Evolutionary conservation across 2,797 vertebrate species (phyloP).

Genomic region (Brotula barbata): DNA sequence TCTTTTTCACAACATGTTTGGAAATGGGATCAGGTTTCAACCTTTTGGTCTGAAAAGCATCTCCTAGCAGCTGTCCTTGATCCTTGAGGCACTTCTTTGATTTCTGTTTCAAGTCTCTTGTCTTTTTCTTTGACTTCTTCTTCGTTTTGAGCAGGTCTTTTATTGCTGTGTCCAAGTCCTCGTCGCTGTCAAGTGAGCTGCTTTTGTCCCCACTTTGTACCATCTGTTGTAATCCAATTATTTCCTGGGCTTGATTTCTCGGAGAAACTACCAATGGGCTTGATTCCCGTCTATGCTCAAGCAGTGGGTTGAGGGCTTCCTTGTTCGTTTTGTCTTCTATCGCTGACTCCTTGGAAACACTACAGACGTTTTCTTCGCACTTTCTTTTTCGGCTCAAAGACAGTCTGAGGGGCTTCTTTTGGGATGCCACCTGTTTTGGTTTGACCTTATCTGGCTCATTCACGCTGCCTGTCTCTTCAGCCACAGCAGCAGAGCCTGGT

Average conservation of each 20-base stretch:
- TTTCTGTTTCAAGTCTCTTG: slow-evolving; percentile 79
- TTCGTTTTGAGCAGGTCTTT: slow-evolving; percentile 94
- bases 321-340: slow-evolving; percentile 38
- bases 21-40: slow-evolving; percentile 54
- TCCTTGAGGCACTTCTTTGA: slow-evolving; percentile 80
- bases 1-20: slow-evolving; percentile 67
- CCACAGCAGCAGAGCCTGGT: slow-evolving; percentile 28
- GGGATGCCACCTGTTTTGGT: slow-evolving; percentile 44
- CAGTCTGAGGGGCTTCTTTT: slow-evolving; percentile 69
- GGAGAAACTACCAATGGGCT: slow-evolving; percentile 22
- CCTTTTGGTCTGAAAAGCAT: slow-evolving; percentile 65
- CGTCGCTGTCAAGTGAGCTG: slow-evolving; percentile 96
- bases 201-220: slow-evolving; percentile 87
- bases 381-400: slow-evolving; percentile 77
- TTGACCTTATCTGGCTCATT: slow-evolving; percentile 52
- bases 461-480: slow-evolving; percentile 17
- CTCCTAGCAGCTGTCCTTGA: slow-evolving; percentile 59
- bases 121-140: slow-evolving; percentile 86
- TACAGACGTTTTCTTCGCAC: slow-evolving; percentile 60
- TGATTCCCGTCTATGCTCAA: slow-evolving; percentile 45
- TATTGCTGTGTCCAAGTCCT: slow-evolving; percentile 92
- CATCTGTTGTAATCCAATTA: slow-evolving; percentile 34
- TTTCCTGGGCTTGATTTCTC: slow-evolving; percentile 30
- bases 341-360: slow-evolving; percentile 16
- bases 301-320: slow-evolving; percentile 25